Conservation (phyloP, 2,113 vertebrate species). For the Apodemus sylvaticus region DNA sequence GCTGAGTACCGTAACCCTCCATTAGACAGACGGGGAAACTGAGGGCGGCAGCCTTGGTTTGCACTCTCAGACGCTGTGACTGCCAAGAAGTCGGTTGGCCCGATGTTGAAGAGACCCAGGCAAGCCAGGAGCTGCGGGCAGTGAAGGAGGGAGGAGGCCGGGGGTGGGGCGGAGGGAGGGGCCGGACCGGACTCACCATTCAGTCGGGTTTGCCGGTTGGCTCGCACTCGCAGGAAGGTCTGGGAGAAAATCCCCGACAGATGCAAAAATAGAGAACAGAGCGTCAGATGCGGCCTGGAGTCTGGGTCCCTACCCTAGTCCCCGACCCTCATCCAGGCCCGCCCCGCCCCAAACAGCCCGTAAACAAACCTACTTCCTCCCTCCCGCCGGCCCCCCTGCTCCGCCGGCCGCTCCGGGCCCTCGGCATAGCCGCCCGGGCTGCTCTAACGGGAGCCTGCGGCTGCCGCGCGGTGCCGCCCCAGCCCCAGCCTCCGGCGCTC, state of each 20-base stretch:
- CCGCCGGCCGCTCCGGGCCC: slow-evolving; percentile 85
- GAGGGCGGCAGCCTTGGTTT: slow-evolving; percentile 49
- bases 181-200: slow-evolving; percentile 93
- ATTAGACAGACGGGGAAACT: slow-evolving; percentile 74
- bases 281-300: slow-evolving; percentile 58
- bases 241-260: slow-evolving; percentile 81
- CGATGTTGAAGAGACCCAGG: background rate
- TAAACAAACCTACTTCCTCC: slow-evolving; percentile 89
- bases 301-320: background rate
- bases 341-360: slow-evolving; percentile 67
- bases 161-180: slow-evolving; percentile 67
- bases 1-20: slow-evolving; percentile 66
- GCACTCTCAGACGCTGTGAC: background rate
- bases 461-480: slow-evolving; percentile 89
- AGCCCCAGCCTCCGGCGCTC: slow-evolving; percentile 86
- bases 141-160: slow-evolving; percentile 56
- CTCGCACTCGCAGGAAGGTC: slow-evolving; percentile 98
- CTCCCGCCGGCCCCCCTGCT: slow-evolving; percentile 77
- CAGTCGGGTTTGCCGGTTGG: slow-evolving; percentile 98
- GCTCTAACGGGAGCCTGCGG: slow-evolving; percentile 86
- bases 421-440: slow-evolving; percentile 78
- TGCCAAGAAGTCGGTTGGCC: slow-evolving; percentile 42
- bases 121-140: slow-evolving; percentile 19
- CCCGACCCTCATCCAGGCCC: slow-evolving; percentile 15
- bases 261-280: slow-evolving; percentile 72